These are phyloP conservation scores for Rhea pennata DNA, from an alignment of 2,113 vertebrate species.

Conservation along the genomic window DNA sequence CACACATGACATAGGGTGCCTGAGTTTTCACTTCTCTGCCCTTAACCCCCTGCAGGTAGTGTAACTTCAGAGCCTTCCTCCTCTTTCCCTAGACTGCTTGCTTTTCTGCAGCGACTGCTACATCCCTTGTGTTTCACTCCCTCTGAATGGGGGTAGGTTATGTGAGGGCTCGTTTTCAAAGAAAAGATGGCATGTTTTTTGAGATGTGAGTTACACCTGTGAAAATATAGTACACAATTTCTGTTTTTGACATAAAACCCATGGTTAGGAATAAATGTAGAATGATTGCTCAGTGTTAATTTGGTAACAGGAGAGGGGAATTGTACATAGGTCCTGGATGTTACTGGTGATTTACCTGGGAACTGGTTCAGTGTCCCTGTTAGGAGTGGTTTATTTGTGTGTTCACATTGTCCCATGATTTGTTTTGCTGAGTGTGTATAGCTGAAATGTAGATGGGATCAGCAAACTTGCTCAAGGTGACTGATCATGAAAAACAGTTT, in stretches of 20 bases:
- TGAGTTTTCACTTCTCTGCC: neutral
- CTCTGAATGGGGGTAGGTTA: neutral
- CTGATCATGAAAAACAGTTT: neutral
- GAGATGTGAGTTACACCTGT: neutral
- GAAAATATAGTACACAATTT: neutral
- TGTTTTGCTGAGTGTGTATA: neutral
- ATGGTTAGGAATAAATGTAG: neutral
- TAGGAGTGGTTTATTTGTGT: neutral
- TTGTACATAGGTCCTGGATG: neutral
- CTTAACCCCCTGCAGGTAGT: neutral
- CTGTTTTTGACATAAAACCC: neutral
- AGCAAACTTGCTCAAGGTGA: neutral
- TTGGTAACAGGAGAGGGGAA: neutral
- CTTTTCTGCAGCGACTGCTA: neutral
- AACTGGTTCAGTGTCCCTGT: neutral
- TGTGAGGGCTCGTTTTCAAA: neutral
- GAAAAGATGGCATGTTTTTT: neutral
- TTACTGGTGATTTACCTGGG: neutral
- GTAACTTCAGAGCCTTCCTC: neutral
- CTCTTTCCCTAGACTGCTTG: neutral
- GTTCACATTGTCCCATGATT: neutral
- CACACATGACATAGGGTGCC: rapidly evolving
- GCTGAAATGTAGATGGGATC: neutral
- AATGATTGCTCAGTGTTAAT: neutral
- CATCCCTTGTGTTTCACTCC: neutral